Evolutionary conservation across 2,797 vertebrate species (phyloP), one percentile per base, ranked within the genome.

Genomic region (Parambassis ranga): DNA sequence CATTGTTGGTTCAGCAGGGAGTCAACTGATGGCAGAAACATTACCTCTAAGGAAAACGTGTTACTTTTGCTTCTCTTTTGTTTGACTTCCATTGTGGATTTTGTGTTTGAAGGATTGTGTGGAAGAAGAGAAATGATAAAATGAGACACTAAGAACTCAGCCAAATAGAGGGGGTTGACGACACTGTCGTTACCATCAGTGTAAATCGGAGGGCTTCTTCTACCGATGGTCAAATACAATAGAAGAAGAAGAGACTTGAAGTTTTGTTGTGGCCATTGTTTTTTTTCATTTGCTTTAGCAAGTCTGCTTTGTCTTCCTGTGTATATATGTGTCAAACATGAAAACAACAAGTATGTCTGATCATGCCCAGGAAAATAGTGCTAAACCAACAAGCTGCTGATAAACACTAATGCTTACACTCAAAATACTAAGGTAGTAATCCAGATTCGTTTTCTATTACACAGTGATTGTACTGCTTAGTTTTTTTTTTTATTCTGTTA

Each of bases 41-140:
- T 80, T 79, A 75, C 75, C 83, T 83, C 77, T 10, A 51, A 74
- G 78, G 75, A 70, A 79, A 79, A 60, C 37, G n/a, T 9, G 37
- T 65, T 36, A 38, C 53, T 64, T 81, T 75, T 26, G 63, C 47
- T 72, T 66, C 47, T 63, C 65, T 36, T 63, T 72, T 3, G 6
- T 77, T 74, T 61, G 28, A 74, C 66, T 31, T 72, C 39, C 42
- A 53, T 78, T 36, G 69, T 70, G 78, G 68, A 81, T 71, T 57
- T 76, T 76, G 52, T 62, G 30, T 23, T 64, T 23, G 0, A 47
- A 50, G 23, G 63, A 69, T 42, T 30, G 47, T 58, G 28, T 26
- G 19, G 35, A 71, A 64, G 62, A 72, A 63, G 18, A 31, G 24
- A 52, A 50, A 1, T 4, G 9, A 30, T 35, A 16, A 7, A 51